Conservation (phyloP, 30 jellyfish, hydroid and myxozoan species). For the Turritopsis dohrnii region DNA sequence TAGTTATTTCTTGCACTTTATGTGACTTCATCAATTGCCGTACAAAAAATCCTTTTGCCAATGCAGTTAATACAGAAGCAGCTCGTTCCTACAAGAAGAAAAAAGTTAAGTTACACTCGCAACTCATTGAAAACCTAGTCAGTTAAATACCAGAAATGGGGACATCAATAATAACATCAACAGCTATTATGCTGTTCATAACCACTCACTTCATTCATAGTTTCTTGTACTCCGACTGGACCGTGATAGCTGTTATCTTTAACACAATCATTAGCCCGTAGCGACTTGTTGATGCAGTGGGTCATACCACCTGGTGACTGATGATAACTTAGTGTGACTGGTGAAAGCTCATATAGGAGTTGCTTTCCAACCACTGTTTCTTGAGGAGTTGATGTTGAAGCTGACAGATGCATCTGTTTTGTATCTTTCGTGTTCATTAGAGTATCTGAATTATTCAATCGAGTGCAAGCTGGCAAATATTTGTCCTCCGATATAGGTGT, state of each 20-base stretch:
- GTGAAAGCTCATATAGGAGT: constrained; percentile 4
- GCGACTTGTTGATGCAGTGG: too few relatives aligned
- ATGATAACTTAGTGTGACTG: background rate
- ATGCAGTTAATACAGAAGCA: background rate
- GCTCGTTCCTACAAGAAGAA: background rate
- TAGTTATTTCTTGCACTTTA: constrained; percentile 23
- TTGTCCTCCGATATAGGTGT: constrained; percentile 17
- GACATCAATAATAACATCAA: too few relatives aligned
- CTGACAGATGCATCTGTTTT: background rate
- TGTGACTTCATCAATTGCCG: constrained; percentile 25
- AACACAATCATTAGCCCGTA: too few relatives aligned
- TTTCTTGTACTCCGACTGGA: background rate
- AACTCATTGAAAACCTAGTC: too few relatives aligned
- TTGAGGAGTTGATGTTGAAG: constrained; percentile 24
- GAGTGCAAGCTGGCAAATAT: background rate
- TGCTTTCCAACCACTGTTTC: constrained; percentile 14
- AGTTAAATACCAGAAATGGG: too few relatives aligned
- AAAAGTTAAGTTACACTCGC: too few relatives aligned
- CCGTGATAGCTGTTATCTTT: background rate
- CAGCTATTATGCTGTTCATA: too few relatives aligned
- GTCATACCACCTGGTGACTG: background rate
- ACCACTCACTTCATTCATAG: background rate
- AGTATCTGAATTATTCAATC: background rate
- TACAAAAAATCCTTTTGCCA: constrained; percentile 19
- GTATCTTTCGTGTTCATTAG: background rate